A percentile compares a stretch with the other conserved stretches of the same genome.
Evolutionary conservation across 1,140 invertebrate species (phyloP).

Genomic region (Ceratoteleas bidentatus): DNA sequence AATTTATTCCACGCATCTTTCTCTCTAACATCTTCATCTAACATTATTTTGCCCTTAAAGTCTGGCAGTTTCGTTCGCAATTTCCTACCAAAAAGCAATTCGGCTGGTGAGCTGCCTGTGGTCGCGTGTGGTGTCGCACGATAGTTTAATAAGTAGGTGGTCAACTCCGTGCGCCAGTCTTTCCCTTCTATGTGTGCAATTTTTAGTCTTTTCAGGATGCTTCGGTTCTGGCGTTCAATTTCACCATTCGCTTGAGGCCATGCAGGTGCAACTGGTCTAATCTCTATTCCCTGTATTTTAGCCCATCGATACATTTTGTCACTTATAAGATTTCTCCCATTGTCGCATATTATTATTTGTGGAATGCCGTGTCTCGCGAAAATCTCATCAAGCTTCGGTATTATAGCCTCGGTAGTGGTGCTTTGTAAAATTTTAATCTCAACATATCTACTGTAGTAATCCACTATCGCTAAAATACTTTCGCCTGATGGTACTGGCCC

Average conservation of each 20-base stretch:
- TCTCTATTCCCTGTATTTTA: neutral
- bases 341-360: conserved; percentile 38
- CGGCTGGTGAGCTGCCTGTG: conserved; percentile 21
- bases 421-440: conserved; percentile 29
- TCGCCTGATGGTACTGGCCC: conserved; percentile 17
- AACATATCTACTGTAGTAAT: conserved; percentile 22
- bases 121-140: conserved; percentile 39
- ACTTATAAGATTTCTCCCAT: conserved; percentile 20
- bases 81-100: conserved; percentile 34
- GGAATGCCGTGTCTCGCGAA: conserved; percentile 43
- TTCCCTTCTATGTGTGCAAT: conserved; percentile 42
- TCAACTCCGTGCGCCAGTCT: conserved; percentile 59
- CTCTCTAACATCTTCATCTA: conserved; percentile 19
- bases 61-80: conserved; percentile 9
- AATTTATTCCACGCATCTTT: conserved; percentile 12
- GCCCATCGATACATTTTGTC: conserved; percentile 12
- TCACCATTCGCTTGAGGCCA: conserved; percentile 67
- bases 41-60: neutral
- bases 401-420: conserved; percentile 42
- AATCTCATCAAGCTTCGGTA: conserved; percentile 28
- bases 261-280: conserved; percentile 55
- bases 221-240: conserved; percentile 65
- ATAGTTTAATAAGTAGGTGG: conserved; percentile 57
- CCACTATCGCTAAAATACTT: conserved; percentile 13
- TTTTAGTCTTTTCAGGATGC: conserved; percentile 43